These are phyloP conservation scores for Keiferia lycopersicella DNA, from an alignment of 2,888 invertebrate species.

Conservation along the genomic window DNA sequence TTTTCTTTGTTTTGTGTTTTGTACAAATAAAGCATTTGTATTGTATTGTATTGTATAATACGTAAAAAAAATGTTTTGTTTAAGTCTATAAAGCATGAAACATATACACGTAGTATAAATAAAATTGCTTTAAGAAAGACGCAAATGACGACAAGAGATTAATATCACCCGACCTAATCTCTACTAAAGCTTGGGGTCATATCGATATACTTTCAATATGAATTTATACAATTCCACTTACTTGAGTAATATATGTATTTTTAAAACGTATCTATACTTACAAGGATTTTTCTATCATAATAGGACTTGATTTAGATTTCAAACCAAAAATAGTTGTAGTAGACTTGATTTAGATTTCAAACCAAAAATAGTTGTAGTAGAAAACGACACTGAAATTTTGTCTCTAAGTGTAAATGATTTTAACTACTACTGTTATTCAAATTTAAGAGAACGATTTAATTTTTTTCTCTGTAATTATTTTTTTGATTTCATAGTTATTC, in stretches of 20 bases:
- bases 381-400: neutral
- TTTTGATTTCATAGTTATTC: too few species aligned
- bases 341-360: neutral
- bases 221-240: neutral
- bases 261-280: neutral
- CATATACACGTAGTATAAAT: constrained; percentile 1
- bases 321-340: neutral
- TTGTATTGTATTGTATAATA: too few species aligned
- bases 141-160: constrained; percentile 21
- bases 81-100: constrained; percentile 20
- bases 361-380: neutral
- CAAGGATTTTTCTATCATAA: neutral
- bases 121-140: constrained; percentile 27
- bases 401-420: neutral
- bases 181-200: constrained; percentile 25
- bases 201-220: neutral
- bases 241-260: neutral
- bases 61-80: neutral
- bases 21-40: too few species aligned
- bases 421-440: too few species aligned
- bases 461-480: too few species aligned
- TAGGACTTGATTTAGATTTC: neutral
- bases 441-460: too few species aligned
- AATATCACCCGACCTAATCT: constrained; percentile 5
- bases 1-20: too few species aligned